A percentile compares a stretch with the other conserved stretches of the same genome.
Conservation (phyloP, 2,113 vertebrate genomes). For the Ictidomys tridecemlineatus region DNA sequence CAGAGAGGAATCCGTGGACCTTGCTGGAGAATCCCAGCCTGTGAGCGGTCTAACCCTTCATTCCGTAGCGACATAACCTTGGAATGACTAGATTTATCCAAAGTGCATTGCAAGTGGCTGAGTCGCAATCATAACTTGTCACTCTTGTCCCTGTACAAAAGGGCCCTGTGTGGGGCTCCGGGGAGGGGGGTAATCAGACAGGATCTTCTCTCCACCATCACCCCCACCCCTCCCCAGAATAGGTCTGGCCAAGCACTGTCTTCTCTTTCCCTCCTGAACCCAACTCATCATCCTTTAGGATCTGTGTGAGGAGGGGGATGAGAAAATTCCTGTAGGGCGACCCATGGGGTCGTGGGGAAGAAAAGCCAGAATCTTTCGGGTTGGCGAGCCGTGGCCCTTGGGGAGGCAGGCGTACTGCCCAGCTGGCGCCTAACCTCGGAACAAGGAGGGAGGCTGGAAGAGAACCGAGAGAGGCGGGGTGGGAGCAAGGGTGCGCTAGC, state of each 20-base stretch:
- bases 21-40: background rate
- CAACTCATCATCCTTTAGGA: background rate
- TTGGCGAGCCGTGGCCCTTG: slow-evolving; percentile 20
- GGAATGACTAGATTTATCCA: background rate
- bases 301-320: background rate
- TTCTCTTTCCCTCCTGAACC: background rate
- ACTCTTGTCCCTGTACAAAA: background rate
- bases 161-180: too few species aligned
- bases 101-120: background rate
- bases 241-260: background rate
- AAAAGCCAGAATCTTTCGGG: slow-evolving; percentile 46
- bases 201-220: too few species aligned
- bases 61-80: background rate
- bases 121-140: background rate
- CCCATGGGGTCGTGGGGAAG: slow-evolving; percentile 59
- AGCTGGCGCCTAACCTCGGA: slow-evolving; percentile 50
- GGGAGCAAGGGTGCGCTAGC: background rate
- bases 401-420: slow-evolving; percentile 8
- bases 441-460: background rate
- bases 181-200: background rate
- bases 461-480: background rate
- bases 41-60: background rate
- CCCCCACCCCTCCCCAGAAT: background rate
- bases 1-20: background rate
- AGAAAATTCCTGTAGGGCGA: slow-evolving; percentile 55